Base-by-base conservation (phyloP, 2,888 invertebrate genomes). In the Phoronis australis region DNA sequence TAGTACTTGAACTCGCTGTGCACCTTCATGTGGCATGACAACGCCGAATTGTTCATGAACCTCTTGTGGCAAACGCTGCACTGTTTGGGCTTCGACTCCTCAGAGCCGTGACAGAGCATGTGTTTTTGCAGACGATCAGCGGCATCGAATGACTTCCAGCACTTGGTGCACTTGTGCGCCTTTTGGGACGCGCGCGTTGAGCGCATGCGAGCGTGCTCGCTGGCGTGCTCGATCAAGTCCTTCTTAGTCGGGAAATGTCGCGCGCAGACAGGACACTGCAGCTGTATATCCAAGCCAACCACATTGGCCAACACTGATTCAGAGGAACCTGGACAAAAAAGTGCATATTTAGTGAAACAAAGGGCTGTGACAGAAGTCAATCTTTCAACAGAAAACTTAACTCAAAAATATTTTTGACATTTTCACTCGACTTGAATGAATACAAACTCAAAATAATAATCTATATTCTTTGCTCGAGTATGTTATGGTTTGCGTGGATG, bases 21-120 rank as follows among this genome's bases (percentile, higher is more conserved):
- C 3, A 83, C 84, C 75, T 86, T 87, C 51, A 84, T 71, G 70
- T 88, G 87, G 60, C 86, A 85, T 2, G 84, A 81, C 22, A 87
- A 75, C 2, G 87, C 87, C 0, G 86, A 84, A 66, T 85, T 85
- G 60, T 84, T 87, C 65, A 86, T 80, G 72, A 87, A 87, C 64
- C 69, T 57, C 37, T 68, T 69, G 35, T 48, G 56, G 52, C 70
- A 69, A 21, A 64, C 57, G 37, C 81, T 78, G 69, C 87, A 87
- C 66, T 85, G 81, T 53, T 85, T 74, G 15, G 86, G 85, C 71
- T 87, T 87, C n/a, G 81, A 78, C 2, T 63, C 64, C 55, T 86
- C 85, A 39, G 68, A 68, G 5, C 83, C 83, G 66, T 87, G 87
- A 22, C 83, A 83, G 57, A 83, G 69, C 78, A 82, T 82, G 71